Percentiles rank a stretch among this genome's conserved stretches.
Evolutionary conservation across 92 coral and sea anemone genomes (phyloP).

Genomic region (Actinostola sp.): DNA sequence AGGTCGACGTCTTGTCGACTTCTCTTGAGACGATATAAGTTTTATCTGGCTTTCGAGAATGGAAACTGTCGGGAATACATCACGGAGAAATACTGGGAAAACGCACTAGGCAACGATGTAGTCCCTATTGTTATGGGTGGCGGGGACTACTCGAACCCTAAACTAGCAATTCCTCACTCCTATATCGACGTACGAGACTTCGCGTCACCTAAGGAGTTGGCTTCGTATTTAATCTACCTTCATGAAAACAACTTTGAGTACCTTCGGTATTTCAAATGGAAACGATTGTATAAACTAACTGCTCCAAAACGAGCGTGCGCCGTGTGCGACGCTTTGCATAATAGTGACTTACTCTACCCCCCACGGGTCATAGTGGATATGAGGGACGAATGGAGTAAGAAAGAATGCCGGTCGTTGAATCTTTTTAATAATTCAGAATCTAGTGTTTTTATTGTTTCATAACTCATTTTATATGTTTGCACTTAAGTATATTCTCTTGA

Average conservation of each 20-base stretch:
- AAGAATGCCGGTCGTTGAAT: slow-evolving; percentile 41
- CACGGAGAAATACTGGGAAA: slow-evolving; percentile 69
- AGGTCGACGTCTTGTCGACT: slow-evolving; percentile 48
- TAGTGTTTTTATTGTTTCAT: no score
- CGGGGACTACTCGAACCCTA: slow-evolving; percentile 40
- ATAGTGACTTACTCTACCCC: slow-evolving; percentile 39
- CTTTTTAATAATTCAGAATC: slow-evolving; percentile 2
- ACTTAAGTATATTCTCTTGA: no score
- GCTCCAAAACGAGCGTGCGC: slow-evolving; percentile 70
- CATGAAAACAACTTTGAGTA: slow-evolving; percentile 46
- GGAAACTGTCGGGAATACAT: slow-evolving; percentile 57
- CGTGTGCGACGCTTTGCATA: slow-evolving; percentile 67
- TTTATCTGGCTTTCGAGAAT: slow-evolving; percentile 61
- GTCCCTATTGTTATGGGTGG: slow-evolving; percentile 67
- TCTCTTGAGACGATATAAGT: slow-evolving; percentile 39
- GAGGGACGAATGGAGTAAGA: slow-evolving; percentile 43
- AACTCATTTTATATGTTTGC: no score
- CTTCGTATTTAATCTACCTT: slow-evolving; percentile 43
- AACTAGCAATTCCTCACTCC: slow-evolving; percentile 52
- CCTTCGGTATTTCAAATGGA: slow-evolving; percentile 55
- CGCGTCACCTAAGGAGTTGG: slow-evolving; percentile 46
- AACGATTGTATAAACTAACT: slow-evolving; percentile 32
- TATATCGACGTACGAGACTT: slow-evolving; percentile 59
- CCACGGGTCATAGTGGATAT: slow-evolving; percentile 49
- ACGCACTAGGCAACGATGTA: slow-evolving; percentile 57